A percentile compares a stretch with the other conserved stretches of the same genome.
These are phyloP conservation scores for Rhinichthys osculus DNA, from an alignment of 2,797 vertebrate species.

Conservation along the genomic window DNA sequence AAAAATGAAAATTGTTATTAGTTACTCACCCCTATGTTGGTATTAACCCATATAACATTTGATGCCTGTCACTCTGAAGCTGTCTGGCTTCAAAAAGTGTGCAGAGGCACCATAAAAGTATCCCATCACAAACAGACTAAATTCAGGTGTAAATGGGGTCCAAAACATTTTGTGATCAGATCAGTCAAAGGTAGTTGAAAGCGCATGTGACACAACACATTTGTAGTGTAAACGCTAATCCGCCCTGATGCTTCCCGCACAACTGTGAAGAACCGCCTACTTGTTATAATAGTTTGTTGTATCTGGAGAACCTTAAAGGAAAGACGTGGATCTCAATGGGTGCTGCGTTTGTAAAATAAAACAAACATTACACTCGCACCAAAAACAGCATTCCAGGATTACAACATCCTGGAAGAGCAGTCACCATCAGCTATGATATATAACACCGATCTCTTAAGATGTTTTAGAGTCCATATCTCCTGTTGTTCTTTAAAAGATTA, in stretches of 20 bases:
- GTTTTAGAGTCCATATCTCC: neutral
- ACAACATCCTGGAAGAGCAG: conserved; percentile 11
- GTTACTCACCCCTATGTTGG: neutral
- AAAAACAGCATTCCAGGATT: conserved; percentile 18
- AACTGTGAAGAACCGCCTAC: neutral
- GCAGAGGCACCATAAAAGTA: neutral
- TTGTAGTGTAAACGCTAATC: neutral
- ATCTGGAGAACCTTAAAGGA: conserved; percentile 25
- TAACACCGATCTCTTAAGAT: neutral
- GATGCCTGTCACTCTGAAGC: neutral
- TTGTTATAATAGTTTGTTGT: neutral
- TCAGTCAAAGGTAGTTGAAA: neutral
- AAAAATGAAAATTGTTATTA: neutral
- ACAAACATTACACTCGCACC: neutral
- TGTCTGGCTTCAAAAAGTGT: neutral
- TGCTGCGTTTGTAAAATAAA: conserved; percentile 1
- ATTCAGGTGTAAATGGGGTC: neutral
- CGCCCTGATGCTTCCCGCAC: neutral
- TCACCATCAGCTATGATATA: neutral
- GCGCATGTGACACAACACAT: neutral
- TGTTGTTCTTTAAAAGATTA: neutral
- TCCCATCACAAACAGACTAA: neutral
- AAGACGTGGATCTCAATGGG: neutral
- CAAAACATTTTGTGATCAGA: neutral
- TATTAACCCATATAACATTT: neutral